phyloP scores from a whole-genome alignment of 2,797 vertebrate species.

The Ptychadena robeensis region DNA sequence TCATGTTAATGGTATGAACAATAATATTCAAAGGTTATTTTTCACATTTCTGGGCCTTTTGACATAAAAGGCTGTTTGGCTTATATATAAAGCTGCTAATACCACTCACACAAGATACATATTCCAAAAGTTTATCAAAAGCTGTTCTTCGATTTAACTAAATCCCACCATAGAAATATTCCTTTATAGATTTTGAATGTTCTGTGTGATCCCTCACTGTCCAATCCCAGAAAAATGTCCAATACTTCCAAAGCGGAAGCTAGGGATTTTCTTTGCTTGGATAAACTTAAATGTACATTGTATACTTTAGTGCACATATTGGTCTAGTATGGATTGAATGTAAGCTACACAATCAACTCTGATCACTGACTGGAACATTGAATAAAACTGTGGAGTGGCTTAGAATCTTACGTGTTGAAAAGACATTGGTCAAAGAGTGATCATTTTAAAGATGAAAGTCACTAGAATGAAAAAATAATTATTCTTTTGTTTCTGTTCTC shows the following conservation, averaged over 20 bases:
- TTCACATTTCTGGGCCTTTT: conserved; percentile 30
- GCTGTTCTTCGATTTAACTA: not conserved
- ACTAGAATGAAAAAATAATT: too few relatives aligned
- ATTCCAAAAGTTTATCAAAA: not conserved
- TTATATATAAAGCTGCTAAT: not conserved
- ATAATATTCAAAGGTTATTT: conserved; percentile 62
- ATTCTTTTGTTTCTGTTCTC: too few relatives aligned
- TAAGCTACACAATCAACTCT: too few relatives aligned
- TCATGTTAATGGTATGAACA: conserved; percentile 61
- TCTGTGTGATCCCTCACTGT: not conserved
- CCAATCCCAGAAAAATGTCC: not conserved
- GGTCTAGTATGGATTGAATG: not conserved
- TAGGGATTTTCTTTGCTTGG: too few relatives aligned
- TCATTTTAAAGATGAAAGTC: too few relatives aligned
- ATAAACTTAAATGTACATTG: too few relatives aligned
- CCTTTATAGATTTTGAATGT: not conserved
- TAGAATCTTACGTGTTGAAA: too few relatives aligned
- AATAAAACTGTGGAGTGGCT: too few relatives aligned
- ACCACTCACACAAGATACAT: not conserved
- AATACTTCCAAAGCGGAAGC: not conserved
- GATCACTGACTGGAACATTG: too few relatives aligned
- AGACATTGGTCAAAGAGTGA: too few relatives aligned
- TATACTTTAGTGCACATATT: not conserved
- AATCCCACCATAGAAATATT: not conserved
- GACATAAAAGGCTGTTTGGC: not conserved